Conservation (phyloP, 1,140 invertebrate genomes). For the Acromyrmex echinatior region DNA sequence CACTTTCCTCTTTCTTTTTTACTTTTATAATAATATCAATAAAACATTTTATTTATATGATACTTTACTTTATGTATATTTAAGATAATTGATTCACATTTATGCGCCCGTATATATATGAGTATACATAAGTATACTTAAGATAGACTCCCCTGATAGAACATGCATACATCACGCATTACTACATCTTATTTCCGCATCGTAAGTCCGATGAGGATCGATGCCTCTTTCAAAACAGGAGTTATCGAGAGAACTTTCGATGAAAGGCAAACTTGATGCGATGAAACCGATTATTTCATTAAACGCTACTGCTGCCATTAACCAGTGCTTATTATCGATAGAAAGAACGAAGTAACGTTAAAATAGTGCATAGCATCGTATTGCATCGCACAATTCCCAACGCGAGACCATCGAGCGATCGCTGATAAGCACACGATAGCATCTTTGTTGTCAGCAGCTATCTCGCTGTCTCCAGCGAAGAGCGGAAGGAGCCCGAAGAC, state of each 20-base stretch:
- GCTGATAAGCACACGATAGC: slow-evolving; percentile 50
- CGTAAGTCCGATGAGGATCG: neutral
- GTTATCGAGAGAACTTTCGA: neutral
- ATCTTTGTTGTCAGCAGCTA: slow-evolving; percentile 31
- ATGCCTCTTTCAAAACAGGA: slow-evolving; percentile 18
- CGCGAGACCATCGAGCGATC: slow-evolving; percentile 42
- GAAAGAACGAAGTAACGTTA: slow-evolving; percentile 25
- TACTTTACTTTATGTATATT: neutral
- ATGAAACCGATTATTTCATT: slow-evolving; percentile 40
- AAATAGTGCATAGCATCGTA: neutral
- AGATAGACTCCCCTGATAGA: neutral
- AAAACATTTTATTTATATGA: neutral
- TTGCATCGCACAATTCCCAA: slow-evolving; percentile 8
- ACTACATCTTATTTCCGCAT: neutral
- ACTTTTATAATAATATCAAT: neutral
- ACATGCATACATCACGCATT: neutral
- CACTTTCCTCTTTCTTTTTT: neutral
- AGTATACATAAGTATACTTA: neutral
- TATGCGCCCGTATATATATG: neutral
- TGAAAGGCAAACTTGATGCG: slow-evolving; percentile 7
- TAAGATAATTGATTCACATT: neutral
- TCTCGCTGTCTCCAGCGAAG: neutral
- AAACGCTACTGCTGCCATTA: slow-evolving; percentile 23
- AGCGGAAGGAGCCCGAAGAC: slow-evolving; percentile 1
- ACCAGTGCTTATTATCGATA: slow-evolving; percentile 20